Evolutionary conservation across 2,113 vertebrate species (phyloP).

Genomic region (Aegotheles bennettii): DNA sequence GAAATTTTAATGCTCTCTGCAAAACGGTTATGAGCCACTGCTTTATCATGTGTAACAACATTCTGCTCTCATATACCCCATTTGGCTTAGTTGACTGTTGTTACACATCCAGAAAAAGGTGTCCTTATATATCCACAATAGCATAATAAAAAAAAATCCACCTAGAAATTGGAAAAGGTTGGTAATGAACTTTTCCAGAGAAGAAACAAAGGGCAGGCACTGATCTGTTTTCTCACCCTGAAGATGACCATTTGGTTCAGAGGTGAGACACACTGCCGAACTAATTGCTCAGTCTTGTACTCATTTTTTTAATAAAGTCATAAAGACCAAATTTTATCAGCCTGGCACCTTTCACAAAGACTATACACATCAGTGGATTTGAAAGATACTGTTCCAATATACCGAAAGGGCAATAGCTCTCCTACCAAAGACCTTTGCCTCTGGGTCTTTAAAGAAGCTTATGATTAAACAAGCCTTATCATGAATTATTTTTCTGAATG

Average conservation of each 20-base stretch:
- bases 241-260: background rate
- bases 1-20: constrained; percentile 33
- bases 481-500: background rate
- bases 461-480: background rate
- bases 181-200: background rate
- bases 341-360: background rate
- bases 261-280: background rate
- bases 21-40: background rate
- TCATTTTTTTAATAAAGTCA: background rate
- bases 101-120: background rate
- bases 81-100: background rate
- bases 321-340: background rate
- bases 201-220: background rate
- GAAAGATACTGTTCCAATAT: background rate
- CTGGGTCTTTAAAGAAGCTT: background rate
- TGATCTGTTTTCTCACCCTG: background rate
- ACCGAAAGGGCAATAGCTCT: background rate
- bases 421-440: background rate
- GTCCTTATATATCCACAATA: background rate
- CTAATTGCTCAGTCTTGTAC: background rate
- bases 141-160: background rate
- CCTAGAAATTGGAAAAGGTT: background rate
- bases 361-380: background rate
- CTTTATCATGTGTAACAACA: background rate
- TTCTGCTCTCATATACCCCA: background rate